phyloP scores from a whole-genome alignment of 2,888 invertebrate genomes.

The Eupithecia subfuscata region DNA sequence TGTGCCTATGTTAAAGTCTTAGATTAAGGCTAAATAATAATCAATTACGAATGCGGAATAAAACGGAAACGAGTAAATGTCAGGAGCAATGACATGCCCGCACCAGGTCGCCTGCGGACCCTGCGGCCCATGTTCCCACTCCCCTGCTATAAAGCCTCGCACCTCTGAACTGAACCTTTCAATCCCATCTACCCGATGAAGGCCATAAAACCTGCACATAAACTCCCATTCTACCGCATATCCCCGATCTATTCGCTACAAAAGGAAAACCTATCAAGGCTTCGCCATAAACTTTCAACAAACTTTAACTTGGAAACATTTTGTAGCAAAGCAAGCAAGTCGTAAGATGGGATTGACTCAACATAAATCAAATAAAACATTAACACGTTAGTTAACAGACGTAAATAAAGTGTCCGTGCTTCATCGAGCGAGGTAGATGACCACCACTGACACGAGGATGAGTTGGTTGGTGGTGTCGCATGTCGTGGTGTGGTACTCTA shows the following conservation, averaged over 20 bases:
- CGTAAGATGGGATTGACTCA: not conserved
- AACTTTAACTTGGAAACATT: not conserved
- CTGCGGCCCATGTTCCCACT: too few relatives aligned
- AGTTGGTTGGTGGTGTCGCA: not conserved
- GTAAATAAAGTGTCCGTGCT: not conserved
- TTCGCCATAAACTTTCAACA: not conserved
- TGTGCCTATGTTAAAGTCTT: not conserved
- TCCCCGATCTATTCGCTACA: not conserved
- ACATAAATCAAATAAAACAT: not conserved
- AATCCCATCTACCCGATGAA: not conserved
- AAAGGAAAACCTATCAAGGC: not conserved
- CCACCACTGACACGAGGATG: not conserved
- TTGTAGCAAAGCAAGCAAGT: not conserved
- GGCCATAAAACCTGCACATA: not conserved
- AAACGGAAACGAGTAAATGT: not conserved
- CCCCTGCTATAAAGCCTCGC: not conserved
- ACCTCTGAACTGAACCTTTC: not conserved
- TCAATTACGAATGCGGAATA: not conserved
- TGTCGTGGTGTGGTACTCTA: not conserved
- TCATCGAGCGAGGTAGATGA: not conserved
- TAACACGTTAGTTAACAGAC: not conserved
- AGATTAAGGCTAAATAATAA: not conserved
- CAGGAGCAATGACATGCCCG: not conserved
- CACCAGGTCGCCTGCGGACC: not conserved
- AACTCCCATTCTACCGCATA: not conserved